phyloP scores from a whole-genome alignment of 1,140 invertebrate species.

The Camponotus vicinus region DNA sequence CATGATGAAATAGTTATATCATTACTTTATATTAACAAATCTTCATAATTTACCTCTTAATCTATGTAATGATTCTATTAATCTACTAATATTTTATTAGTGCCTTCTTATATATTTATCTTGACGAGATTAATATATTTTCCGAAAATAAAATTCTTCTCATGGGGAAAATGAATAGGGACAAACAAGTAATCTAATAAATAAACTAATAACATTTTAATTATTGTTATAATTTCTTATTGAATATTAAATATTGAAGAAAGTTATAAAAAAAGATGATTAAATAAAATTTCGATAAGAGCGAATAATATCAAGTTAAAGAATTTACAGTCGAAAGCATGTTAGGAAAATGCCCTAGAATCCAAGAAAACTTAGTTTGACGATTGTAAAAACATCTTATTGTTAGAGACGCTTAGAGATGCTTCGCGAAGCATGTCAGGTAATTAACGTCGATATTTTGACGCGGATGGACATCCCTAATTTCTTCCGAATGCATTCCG shows the following conservation, averaged over 20 bases:
- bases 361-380: neutral
- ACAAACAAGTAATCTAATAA: no score
- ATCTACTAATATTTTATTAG: neutral
- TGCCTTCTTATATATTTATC: neutral
- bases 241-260: neutral
- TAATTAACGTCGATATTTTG: constrained; percentile 3
- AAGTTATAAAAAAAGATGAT: neutral
- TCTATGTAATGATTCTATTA: neutral
- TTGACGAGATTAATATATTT: neutral
- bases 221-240: neutral
- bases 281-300: neutral
- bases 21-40: neutral
- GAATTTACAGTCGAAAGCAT: neutral
- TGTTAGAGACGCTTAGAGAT: neutral
- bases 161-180: neutral
- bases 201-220: neutral
- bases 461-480: neutral
- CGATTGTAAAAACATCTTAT: neutral
- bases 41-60: neutral
- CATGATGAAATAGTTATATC: neutral
- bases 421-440: neutral
- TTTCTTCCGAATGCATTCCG: neutral
- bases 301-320: neutral
- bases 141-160: neutral
- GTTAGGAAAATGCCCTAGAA: neutral